These are phyloP conservation scores for Aphidius ervi DNA, from an alignment of 1,140 invertebrate species.

Conservation along the genomic window DNA sequence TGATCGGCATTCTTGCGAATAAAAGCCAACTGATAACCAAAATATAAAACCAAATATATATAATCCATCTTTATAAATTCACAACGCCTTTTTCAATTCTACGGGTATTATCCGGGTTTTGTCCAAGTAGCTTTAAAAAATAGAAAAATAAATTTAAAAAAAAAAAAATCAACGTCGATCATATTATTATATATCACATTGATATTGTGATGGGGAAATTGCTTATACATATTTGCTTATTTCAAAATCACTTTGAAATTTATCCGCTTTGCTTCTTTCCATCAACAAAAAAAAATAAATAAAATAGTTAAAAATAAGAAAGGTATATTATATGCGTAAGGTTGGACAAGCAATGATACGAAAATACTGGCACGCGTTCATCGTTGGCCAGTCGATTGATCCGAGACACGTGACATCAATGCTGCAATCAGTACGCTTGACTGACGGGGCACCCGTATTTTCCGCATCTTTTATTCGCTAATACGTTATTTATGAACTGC, in stretches of 20 bases:
- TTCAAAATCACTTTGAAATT: constrained; percentile 18
- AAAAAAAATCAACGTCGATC: too few species aligned
- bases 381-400: constrained; percentile 42
- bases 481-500: constrained; percentile 51
- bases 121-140: too few species aligned
- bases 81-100: too few species aligned
- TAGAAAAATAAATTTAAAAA: too few species aligned
- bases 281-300: constrained; percentile 7
- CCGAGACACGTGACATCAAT: constrained; percentile 51
- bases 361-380: constrained; percentile 50
- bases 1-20: too few species aligned
- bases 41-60: too few species aligned
- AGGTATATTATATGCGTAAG: constrained; percentile 18
- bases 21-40: too few species aligned
- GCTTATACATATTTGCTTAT: too few species aligned
- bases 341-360: constrained; percentile 43
- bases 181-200: too few species aligned
- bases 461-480: constrained; percentile 24
- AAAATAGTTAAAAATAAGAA: constrained; percentile 4
- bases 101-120: too few species aligned
- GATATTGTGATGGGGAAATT: too few species aligned
- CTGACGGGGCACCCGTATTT: constrained; percentile 36
- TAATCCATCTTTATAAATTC: too few species aligned
- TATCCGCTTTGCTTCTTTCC: constrained; percentile 22
- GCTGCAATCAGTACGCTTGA: constrained; percentile 48